Evolutionary conservation across 2,888 invertebrate genomes (phyloP).

Genomic region (Xanthia icteritia): DNA sequence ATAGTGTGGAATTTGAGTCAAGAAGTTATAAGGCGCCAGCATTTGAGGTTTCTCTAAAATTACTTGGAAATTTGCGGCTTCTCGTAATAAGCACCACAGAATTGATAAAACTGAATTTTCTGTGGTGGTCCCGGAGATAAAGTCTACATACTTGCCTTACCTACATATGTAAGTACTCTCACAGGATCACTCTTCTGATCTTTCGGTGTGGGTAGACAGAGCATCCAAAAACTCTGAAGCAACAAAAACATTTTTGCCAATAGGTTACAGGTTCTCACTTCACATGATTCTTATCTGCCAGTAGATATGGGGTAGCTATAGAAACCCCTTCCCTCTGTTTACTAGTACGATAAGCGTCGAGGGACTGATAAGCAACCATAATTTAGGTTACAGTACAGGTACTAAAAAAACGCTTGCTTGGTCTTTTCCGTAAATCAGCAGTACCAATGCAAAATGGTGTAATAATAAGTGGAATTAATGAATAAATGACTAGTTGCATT

Average conservation of each 20-base stretch:
- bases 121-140: neutral
- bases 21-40: conserved; percentile 16
- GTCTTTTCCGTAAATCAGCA: neutral
- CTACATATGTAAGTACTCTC: neutral
- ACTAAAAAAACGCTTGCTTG: conserved; percentile 16
- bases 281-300: conserved; percentile 18
- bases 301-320: neutral
- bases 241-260: neutral
- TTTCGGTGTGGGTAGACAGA: neutral
- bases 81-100: neutral
- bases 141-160: neutral
- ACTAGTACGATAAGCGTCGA: conserved; percentile 24
- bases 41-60: conserved; percentile 16
- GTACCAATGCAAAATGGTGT: conserved; percentile 3
- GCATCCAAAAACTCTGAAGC: neutral
- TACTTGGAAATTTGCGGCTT: neutral
- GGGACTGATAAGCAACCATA: conserved; percentile 34
- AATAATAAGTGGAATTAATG: conserved; percentile 23
- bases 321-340: conserved; percentile 13
- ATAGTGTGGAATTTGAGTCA: conserved; percentile 26
- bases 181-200: neutral
- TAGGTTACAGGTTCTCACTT: conserved; percentile 15
- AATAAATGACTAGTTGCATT: conserved; percentile 28
- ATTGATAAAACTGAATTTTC: neutral
- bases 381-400: conserved; percentile 18